A percentile compares a stretch with the other conserved stretches of the same genome.
phyloP scores from a whole-genome alignment of 2,888 invertebrate species.

The Pocota personata region DNA sequence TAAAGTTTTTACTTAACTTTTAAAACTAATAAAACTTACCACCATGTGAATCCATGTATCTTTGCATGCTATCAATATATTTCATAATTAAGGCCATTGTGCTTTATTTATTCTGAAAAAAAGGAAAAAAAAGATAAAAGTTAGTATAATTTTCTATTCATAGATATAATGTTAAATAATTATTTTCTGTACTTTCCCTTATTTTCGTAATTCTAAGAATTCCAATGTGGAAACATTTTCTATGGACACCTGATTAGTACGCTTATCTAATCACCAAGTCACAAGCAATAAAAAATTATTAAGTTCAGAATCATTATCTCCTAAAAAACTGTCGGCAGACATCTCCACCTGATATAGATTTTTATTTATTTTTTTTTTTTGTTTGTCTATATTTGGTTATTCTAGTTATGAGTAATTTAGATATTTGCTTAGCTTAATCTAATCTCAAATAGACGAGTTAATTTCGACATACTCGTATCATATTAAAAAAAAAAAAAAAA shows the following conservation, averaged over 20 bases:
- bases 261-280: constrained; percentile 8
- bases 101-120: constrained; percentile 84
- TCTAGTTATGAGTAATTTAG: neutral
- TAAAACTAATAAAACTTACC: constrained; percentile 84
- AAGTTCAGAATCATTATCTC: neutral
- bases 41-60: constrained; percentile 92
- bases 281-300: neutral
- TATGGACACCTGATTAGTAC: neutral
- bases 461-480: too few relatives aligned
- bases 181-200: too few relatives aligned
- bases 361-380: neutral
- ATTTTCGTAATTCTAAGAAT: neutral
- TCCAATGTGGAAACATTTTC: neutral
- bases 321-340: neutral
- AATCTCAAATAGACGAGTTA: neutral
- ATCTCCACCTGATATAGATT: neutral
- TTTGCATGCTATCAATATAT: constrained; percentile 90
- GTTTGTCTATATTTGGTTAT: neutral
- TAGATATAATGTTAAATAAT: neutral
- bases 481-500: neutral
- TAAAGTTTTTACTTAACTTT: too few relatives aligned
- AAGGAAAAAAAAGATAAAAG: constrained; percentile 71
- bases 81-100: constrained; percentile 92
- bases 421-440: neutral
- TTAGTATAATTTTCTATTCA: neutral